Evolutionary conservation across 2,888 invertebrate species (phyloP).

Genomic region (Neoaliturus tenellus): DNA sequence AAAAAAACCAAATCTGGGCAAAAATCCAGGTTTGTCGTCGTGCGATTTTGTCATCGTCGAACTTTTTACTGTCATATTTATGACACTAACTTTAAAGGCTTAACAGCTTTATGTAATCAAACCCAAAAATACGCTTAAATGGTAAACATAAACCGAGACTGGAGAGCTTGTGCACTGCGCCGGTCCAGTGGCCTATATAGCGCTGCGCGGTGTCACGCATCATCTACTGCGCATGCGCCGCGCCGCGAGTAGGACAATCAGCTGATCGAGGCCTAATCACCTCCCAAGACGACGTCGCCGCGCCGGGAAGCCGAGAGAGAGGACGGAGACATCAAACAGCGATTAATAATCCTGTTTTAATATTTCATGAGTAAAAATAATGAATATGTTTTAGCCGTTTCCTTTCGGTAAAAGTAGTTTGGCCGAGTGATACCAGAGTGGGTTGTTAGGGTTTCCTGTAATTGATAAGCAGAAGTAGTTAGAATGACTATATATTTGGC

Average conservation of each 20-base stretch:
- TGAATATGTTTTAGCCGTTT: neutral
- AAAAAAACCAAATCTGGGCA: too few species aligned
- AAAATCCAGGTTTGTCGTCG: too few species aligned
- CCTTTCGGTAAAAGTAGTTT: neutral
- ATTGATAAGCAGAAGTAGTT: too few species aligned
- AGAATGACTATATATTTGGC: too few species aligned
- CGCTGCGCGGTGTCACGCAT: neutral
- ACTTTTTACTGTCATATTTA: too few species aligned
- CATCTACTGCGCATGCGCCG: neutral
- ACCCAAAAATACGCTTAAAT: too few species aligned
- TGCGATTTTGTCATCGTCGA: too few species aligned
- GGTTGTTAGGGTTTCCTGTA: neutral
- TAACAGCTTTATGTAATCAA: too few species aligned
- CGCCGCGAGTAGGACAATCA: too few species aligned
- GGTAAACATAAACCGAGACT: too few species aligned
- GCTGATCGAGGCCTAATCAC: neutral
- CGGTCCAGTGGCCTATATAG: neutral
- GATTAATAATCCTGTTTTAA: neutral
- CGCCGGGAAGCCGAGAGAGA: neutral
- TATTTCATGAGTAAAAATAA: neutral
- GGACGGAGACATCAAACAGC: neutral
- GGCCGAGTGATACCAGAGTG: neutral
- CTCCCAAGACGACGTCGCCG: neutral
- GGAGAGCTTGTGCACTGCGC: neutral
- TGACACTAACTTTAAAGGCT: too few species aligned